These are phyloP conservation scores for Artemia franciscana DNA, from an alignment of 1,140 invertebrate species.

Conservation along the genomic window DNA sequence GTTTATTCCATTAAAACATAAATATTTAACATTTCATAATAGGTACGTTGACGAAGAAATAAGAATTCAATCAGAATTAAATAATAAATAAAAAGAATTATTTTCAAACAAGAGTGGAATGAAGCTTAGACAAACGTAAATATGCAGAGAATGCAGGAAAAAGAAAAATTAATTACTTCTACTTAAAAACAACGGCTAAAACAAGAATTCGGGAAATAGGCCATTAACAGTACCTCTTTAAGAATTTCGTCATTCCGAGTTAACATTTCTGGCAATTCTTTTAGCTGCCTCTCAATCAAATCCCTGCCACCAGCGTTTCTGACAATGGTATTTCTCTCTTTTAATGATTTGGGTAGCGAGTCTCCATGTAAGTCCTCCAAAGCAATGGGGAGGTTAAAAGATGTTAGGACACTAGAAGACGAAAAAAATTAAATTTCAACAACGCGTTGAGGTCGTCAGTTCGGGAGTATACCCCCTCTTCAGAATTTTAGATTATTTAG, in stretches of 20 bases:
- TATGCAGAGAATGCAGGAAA: too few relatives aligned
- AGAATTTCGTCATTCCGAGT: conserved; percentile 85
- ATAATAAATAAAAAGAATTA: too few relatives aligned
- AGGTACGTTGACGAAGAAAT: too few relatives aligned
- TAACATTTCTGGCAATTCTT: conserved; percentile 69
- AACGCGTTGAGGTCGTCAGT: too few relatives aligned
- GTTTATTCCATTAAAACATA: too few relatives aligned
- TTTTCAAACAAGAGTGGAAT: too few relatives aligned
- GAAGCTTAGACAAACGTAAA: too few relatives aligned
- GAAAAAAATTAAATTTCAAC: conserved; percentile 5
- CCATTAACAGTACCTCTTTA: conserved; percentile 77
- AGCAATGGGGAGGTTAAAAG: conserved; percentile 88
- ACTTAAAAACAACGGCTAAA: too few relatives aligned
- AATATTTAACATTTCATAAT: too few relatives aligned
- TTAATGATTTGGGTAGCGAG: conserved; percentile 60
- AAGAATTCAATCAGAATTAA: too few relatives aligned
- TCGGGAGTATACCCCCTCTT: neutral
- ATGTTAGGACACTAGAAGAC: conserved; percentile 49
- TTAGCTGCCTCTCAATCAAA: conserved; percentile 29
- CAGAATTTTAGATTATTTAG: neutral
- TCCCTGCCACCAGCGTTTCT: conserved; percentile 32
- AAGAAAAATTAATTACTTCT: too few relatives aligned
- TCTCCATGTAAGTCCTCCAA: conserved; percentile 54
- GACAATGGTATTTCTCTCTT: conserved; percentile 56
- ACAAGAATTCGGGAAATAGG: too few relatives aligned